A percentile compares a stretch with the other conserved stretches of the same genome.
phyloP scores from a whole-genome alignment of 2,797 vertebrate genomes.

The Neoniphon sammara region DNA sequence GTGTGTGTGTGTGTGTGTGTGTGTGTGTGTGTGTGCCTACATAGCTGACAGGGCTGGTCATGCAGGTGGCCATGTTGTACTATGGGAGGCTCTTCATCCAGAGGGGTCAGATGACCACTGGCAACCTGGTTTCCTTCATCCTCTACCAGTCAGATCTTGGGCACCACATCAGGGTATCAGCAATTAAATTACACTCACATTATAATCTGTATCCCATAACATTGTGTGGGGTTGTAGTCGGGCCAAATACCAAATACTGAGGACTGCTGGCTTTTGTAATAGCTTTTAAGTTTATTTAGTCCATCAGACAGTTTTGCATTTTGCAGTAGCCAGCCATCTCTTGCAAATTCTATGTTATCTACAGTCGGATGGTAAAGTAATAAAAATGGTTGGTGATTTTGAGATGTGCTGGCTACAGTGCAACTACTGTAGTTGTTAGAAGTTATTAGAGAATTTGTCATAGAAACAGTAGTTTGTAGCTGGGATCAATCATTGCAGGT shows the following conservation, averaged over 20 bases:
- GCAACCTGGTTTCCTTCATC: slow-evolving; percentile 87
- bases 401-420: too few species aligned
- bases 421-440: too few species aligned
- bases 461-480: too few species aligned
- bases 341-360: too few species aligned
- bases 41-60: slow-evolving; percentile 72
- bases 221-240: background rate
- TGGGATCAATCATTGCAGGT: too few species aligned
- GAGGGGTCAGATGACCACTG: slow-evolving; percentile 80
- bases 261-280: background rate
- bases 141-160: slow-evolving; percentile 84
- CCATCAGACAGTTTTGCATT: too few species aligned
- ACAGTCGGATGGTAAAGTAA: too few species aligned
- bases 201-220: background rate
- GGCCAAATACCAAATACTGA: background rate
- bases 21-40: background rate
- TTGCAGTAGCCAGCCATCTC: too few species aligned
- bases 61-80: slow-evolving; percentile 84
- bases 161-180: slow-evolving; percentile 67
- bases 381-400: too few species aligned
- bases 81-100: slow-evolving; percentile 82
- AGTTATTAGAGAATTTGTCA: too few species aligned
- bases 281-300: too few species aligned
- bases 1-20: slow-evolving; percentile 20
- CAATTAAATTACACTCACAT: background rate